Evolutionary conservation across 2,888 invertebrate genomes (phyloP).

Genomic region (Dastarcus helophoroides): DNA sequence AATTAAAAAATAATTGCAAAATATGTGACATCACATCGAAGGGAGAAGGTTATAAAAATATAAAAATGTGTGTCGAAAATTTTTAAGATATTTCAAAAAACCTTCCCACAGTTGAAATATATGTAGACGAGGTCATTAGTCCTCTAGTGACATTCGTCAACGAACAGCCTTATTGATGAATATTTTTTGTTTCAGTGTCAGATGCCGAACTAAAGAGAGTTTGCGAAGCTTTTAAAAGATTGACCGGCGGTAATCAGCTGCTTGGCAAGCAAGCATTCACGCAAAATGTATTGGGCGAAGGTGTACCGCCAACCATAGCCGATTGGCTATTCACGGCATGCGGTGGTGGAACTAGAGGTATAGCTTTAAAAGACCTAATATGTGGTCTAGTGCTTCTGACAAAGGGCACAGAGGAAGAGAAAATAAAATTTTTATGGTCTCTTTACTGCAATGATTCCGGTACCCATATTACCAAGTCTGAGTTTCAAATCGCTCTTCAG

Average conservation of each 20-base stretch:
- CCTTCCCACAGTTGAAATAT: too few species aligned
- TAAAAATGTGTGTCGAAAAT: too few species aligned
- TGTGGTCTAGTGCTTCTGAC: constrained; percentile 80
- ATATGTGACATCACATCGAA: too few species aligned
- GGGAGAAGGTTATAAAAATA: too few species aligned
- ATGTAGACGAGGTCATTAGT: too few species aligned
- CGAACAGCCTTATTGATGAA: too few species aligned
- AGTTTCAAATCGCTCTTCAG: constrained; percentile 56
- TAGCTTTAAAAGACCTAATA: constrained; percentile 70
- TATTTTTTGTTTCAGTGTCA: constrained; percentile 49
- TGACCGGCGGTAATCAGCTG: constrained; percentile 58
- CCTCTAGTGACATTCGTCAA: too few species aligned
- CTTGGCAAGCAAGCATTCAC: constrained; percentile 68
- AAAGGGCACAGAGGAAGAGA: constrained; percentile 74
- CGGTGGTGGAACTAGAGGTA: constrained; percentile 72
- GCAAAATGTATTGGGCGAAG: constrained; percentile 77
- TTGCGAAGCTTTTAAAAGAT: constrained; percentile 77
- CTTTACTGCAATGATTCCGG: constrained; percentile 74
- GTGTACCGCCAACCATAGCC: constrained; percentile 69
- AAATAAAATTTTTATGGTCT: constrained; percentile 77
- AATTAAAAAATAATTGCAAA: too few species aligned
- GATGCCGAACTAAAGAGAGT: constrained; percentile 74
- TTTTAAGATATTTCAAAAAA: too few species aligned
- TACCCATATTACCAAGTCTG: constrained; percentile 59
- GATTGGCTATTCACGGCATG: constrained; percentile 76